Conservation (phyloP, 2,797 vertebrate genomes). For the Hippoglossus hippoglossus region DNA sequence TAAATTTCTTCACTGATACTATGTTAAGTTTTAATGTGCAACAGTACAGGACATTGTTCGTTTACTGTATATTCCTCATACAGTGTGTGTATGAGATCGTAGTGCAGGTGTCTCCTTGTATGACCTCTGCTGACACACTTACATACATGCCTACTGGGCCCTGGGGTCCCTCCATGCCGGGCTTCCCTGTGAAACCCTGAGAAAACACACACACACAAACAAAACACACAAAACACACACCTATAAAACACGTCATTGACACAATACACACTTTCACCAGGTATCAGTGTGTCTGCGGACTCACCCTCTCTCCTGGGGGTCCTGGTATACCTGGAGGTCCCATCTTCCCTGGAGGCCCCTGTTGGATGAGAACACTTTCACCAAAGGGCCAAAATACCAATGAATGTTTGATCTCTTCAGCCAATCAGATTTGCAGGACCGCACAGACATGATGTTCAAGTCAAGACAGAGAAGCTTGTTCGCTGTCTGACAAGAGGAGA, state of each 20-base stretch:
- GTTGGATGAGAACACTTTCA: constrained; percentile 40
- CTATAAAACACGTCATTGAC: not conserved
- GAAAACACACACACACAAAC: constrained; percentile 18
- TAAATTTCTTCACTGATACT: not conserved
- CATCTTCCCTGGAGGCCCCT: constrained; percentile 85
- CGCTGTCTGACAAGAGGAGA: too few species aligned
- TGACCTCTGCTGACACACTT: constrained; percentile 80
- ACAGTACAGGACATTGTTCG: not conserved
- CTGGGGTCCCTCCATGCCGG: constrained; percentile 87
- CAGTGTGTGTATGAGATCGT: constrained; percentile 11
- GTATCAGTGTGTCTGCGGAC: constrained; percentile 8
- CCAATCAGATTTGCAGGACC: not conserved
- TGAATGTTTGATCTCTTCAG: too few species aligned
- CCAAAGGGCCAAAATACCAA: too few species aligned
- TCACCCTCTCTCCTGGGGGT: constrained; percentile 84
- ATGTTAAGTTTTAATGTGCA: not conserved
- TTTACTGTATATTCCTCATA: not conserved
- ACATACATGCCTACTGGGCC: constrained; percentile 92
- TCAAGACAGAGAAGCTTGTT: too few species aligned
- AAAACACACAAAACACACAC: too few species aligned
- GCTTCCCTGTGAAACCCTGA: constrained; percentile 90
- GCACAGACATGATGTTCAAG: too few species aligned
- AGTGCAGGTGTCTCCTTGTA: constrained; percentile 16
- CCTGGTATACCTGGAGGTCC: constrained; percentile 81
- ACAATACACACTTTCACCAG: not conserved